phyloP scores from a whole-genome alignment of 2,797 vertebrate genomes.

The Myotis daubentonii region DNA sequence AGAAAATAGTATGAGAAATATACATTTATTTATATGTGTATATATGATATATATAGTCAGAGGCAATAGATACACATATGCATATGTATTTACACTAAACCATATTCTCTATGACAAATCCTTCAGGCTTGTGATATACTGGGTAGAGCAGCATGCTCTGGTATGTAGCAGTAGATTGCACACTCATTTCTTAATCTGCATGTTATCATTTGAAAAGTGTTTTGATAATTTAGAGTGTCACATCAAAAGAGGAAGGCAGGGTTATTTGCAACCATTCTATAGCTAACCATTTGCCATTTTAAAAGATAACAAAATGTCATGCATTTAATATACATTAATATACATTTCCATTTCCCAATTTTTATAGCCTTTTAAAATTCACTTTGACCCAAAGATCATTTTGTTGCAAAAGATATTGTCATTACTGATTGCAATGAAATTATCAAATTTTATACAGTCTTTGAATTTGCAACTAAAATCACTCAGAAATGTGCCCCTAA shows the following conservation, averaged over 20 bases:
- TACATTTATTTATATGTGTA: neutral
- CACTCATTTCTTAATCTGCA: conserved; percentile 59
- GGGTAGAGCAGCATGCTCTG: neutral
- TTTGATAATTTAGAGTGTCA: conserved; percentile 4
- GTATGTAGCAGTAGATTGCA: conserved; percentile 32
- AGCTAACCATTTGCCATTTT: conserved; percentile 48
- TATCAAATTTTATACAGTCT: neutral
- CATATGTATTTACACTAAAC: neutral
- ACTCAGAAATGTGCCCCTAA: conserved; percentile 49
- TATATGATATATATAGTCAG: neutral
- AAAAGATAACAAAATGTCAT: conserved; percentile 51
- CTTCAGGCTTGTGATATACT: conserved; percentile 50
- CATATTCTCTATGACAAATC: conserved; percentile 55
- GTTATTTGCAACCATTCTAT: conserved; percentile 40
- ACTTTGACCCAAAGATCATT: neutral
- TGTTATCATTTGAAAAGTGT: conserved; percentile 33
- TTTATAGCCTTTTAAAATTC: conserved; percentile 51
- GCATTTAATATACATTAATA: conserved; percentile 45
- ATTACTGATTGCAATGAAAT: conserved; percentile 3
- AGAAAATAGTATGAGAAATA: neutral
- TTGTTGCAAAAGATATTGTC: conserved; percentile 43
- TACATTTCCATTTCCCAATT: conserved; percentile 60
- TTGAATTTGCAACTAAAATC: conserved; percentile 32
- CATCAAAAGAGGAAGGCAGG: neutral
- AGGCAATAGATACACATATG: neutral